Conservation (phyloP, 2,113 vertebrate species). For the Glaucomys volans region DNA sequence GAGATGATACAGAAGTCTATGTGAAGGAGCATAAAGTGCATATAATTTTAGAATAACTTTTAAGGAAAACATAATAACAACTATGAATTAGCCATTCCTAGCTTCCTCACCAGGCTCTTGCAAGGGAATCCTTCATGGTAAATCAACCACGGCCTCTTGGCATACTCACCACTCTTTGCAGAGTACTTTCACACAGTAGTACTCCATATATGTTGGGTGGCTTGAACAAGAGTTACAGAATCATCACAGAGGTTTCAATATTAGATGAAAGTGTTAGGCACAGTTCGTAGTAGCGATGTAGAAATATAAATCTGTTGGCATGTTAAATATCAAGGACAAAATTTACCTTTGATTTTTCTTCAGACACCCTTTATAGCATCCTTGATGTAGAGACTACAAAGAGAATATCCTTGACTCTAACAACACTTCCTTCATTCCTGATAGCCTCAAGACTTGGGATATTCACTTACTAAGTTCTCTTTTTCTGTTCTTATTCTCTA, state of each 20-base stretch:
- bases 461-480: background rate
- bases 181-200: background rate
- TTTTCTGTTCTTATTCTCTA: constrained; percentile 11
- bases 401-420: background rate
- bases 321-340: constrained; percentile 39
- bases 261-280: constrained; percentile 7
- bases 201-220: background rate
- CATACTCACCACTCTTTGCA: background rate
- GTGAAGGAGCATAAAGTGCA: background rate
- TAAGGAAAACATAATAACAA: constrained; percentile 25
- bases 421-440: background rate
- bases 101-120: background rate
- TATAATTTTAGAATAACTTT: background rate
- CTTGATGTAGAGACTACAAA: constrained; percentile 26
- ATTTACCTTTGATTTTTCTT: constrained; percentile 20
- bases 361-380: background rate
- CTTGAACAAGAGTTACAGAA: constrained; percentile 36
- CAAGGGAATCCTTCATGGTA: background rate
- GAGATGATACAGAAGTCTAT: background rate
- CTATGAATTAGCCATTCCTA: background rate
- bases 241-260: background rate
- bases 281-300: background rate
- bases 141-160: background rate
- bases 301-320: background rate
- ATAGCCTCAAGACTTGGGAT: background rate